phyloP scores from a whole-genome alignment of 2,113 vertebrate genomes.

The Xerus inauris region DNA sequence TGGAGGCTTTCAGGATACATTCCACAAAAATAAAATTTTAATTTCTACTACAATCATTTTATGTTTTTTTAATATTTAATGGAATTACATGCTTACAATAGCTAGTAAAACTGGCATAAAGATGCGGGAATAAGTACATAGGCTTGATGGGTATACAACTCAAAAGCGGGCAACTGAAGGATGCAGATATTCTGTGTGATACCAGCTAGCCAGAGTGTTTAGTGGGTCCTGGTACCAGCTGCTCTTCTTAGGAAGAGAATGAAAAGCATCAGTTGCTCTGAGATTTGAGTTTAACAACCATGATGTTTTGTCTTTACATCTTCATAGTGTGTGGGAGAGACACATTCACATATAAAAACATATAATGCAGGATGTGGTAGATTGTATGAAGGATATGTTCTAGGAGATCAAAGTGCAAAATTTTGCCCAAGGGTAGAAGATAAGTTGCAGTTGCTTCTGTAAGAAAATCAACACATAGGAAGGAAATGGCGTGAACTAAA shows the following conservation, averaged over 20 bases:
- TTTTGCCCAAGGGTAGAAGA: neutral
- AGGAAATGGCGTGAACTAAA: neutral
- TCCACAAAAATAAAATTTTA: constrained; percentile 9
- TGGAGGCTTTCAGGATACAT: neutral
- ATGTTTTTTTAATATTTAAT: constrained; percentile 26
- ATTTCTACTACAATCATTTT: neutral
- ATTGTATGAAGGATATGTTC: neutral
- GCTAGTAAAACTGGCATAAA: neutral
- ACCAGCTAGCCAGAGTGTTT: too few species aligned
- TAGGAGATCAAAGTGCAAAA: neutral
- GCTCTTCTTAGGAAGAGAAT: neutral
- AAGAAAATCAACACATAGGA: neutral
- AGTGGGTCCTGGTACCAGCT: neutral
- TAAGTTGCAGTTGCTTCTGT: neutral
- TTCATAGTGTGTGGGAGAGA: neutral
- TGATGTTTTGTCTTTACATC: neutral
- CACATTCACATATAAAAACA: neutral
- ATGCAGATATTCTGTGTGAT: neutral
- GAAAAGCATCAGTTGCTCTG: neutral
- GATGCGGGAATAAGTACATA: neutral
- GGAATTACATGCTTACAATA: neutral
- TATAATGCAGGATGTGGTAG: accelerated
- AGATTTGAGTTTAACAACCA: neutral
- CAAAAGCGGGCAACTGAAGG: neutral
- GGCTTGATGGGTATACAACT: neutral